Percentiles rank a stretch among this genome's conserved stretches.
Conservation (phyloP, 2,113 vertebrate genomes). For the Zapornia atra region DNA sequence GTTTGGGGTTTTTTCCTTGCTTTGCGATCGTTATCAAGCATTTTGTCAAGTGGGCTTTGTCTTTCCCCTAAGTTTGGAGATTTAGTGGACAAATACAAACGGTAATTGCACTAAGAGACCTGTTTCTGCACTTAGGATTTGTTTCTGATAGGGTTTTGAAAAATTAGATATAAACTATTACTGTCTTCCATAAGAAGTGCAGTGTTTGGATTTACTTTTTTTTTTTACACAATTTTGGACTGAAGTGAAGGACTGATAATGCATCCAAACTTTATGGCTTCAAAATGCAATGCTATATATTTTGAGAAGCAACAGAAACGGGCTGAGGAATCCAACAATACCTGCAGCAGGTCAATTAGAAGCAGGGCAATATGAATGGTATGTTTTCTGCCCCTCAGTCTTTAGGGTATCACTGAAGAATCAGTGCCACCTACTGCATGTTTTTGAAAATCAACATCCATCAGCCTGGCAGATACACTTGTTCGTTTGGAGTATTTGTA, state of each 20-base stretch:
- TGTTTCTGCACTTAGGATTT: neutral
- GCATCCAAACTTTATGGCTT: neutral
- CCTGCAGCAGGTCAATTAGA: fast-evolving
- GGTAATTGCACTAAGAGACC: neutral
- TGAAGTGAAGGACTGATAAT: neutral
- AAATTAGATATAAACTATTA: neutral
- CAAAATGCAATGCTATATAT: fast-evolving
- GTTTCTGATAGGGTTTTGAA: neutral
- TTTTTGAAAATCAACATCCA: neutral
- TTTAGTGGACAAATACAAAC: neutral
- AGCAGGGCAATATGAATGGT: fast-evolving
- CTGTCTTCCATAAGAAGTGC: neutral
- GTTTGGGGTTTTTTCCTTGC: neutral
- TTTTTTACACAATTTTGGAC: neutral
- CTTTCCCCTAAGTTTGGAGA: neutral
- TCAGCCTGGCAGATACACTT: fast-evolving
- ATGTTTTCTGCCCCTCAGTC: fast-evolving
- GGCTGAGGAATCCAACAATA: neutral
- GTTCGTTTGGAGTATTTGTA: too few species aligned
- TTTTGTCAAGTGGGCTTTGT: neutral
- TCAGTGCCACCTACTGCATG: neutral
- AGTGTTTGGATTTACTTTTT: neutral
- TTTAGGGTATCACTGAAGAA: neutral
- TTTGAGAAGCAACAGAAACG: neutral
- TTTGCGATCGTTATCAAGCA: neutral